Evolutionary conservation across 2,888 invertebrate species (phyloP).

Genomic region (Gandaritis pyraliata): DNA sequence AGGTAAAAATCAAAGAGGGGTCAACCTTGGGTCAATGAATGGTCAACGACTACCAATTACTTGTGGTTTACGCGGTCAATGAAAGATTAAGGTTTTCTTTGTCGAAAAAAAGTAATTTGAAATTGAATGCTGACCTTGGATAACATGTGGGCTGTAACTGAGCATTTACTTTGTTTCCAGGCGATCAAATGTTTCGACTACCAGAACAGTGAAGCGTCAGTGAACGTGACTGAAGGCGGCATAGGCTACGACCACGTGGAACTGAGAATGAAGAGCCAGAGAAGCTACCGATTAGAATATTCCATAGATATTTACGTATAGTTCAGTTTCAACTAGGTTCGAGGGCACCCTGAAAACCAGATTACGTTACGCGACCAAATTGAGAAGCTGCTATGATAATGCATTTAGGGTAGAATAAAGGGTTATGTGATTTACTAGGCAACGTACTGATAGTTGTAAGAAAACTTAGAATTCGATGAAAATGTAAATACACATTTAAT

Average conservation of each 20-base stretch:
- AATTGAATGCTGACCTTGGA: constrained; percentile 12
- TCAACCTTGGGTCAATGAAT: neutral
- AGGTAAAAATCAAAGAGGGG: neutral
- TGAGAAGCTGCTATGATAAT: constrained; percentile 3
- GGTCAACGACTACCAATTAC: constrained; percentile 8
- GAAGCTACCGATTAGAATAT: constrained; percentile 59
- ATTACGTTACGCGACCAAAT: neutral
- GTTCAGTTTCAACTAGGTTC: constrained; percentile 7
- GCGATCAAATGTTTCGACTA: constrained; percentile 63
- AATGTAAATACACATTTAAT: constrained; percentile 15
- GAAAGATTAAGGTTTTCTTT: constrained; percentile 12
- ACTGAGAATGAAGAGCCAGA: constrained; percentile 57
- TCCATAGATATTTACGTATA: constrained; percentile 58
- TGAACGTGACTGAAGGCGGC: constrained; percentile 60
- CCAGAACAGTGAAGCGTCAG: constrained; percentile 59
- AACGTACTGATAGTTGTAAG: constrained; percentile 30
- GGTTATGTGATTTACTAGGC: constrained; percentile 15
- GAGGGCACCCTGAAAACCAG: neutral
- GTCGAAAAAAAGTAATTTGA: constrained; percentile 6
- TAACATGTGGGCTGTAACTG: constrained; percentile 13
- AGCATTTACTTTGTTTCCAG: constrained; percentile 46
- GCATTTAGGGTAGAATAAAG: constrained; percentile 5
- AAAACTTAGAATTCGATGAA: neutral
- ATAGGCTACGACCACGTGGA: constrained; percentile 51
- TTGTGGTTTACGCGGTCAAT: neutral